Evolutionary conservation across 1,140 invertebrate species (phyloP).

Genomic region (Acromyrmex echinatior): DNA sequence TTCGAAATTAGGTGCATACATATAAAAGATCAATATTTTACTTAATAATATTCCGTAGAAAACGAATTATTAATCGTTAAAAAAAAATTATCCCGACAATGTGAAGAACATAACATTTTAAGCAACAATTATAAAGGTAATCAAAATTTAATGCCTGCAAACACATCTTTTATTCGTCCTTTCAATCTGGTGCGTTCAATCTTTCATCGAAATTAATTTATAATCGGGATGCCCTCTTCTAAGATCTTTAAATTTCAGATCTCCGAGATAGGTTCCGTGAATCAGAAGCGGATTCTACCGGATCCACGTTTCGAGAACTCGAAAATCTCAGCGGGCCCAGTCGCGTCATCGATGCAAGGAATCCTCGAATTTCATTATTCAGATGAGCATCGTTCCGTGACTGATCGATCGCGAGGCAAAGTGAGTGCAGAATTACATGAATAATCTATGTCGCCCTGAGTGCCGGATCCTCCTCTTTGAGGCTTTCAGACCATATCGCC

Average conservation of each 20-base stretch:
- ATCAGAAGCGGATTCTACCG: conserved; percentile 33
- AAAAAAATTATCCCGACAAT: not conserved
- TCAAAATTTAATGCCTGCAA: conserved; percentile 5
- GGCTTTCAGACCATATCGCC: conserved; percentile 76
- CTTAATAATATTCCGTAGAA: not conserved
- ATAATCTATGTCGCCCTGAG: conserved; percentile 77
- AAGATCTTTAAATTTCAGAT: conserved; percentile 58
- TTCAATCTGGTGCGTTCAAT: not conserved
- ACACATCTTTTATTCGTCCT: not conserved
- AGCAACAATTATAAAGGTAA: not conserved
- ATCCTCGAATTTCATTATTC: conserved; percentile 78
- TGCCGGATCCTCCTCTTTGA: conserved; percentile 75
- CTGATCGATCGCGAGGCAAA: conserved; percentile 76
- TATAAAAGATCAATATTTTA: not conserved
- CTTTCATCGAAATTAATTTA: conserved; percentile 55
- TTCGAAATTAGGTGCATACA: not conserved
- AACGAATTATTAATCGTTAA: not conserved
- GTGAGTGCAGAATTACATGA: conserved; percentile 78
- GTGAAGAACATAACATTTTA: not conserved
- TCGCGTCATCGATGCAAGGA: conserved; percentile 72
- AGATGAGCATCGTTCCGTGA: conserved; percentile 77
- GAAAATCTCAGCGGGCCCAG: conserved; percentile 67
- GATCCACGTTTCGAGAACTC: conserved; percentile 49
- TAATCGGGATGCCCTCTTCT: conserved; percentile 18
- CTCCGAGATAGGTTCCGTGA: conserved; percentile 15